Evolutionary conservation across 2,888 invertebrate species (phyloP).

Genomic region (Orchesellides sinensis): DNA sequence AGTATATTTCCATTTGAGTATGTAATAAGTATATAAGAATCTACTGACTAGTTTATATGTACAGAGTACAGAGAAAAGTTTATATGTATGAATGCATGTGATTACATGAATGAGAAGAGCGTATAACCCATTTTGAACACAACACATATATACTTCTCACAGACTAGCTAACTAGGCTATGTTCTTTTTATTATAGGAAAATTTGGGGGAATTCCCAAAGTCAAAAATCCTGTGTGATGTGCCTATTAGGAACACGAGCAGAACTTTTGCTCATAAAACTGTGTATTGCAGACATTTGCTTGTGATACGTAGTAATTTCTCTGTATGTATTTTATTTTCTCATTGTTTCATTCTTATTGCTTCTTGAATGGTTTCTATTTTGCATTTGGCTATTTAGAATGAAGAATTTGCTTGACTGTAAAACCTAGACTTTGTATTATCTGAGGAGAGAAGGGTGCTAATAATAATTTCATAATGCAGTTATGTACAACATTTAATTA

Average conservation of each 20-base stretch:
- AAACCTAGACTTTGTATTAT: too few relatives aligned
- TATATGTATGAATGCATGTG: background rate
- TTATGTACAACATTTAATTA: too few relatives aligned
- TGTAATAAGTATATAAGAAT: background rate
- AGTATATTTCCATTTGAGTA: too few relatives aligned
- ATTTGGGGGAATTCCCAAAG: slow-evolving; percentile 62
- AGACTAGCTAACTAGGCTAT: slow-evolving; percentile 44
- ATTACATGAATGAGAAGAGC: background rate
- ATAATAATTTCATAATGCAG: too few relatives aligned
- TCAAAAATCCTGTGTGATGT: slow-evolving; percentile 65
- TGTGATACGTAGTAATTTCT: background rate
- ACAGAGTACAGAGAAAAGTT: too few relatives aligned
- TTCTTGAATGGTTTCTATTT: background rate
- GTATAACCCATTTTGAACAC: background rate
- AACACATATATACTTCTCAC: background rate
- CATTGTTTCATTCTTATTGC: slow-evolving; percentile 9
- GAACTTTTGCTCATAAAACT: slow-evolving; percentile 28
- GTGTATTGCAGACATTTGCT: background rate
- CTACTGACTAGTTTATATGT: too few relatives aligned
- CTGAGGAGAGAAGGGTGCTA: too few relatives aligned
- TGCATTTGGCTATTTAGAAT: too few relatives aligned
- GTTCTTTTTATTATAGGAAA: slow-evolving; percentile 58
- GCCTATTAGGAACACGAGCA: too few relatives aligned
- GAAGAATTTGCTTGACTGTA: too few relatives aligned
- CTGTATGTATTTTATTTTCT: background rate